Base-by-base conservation (phyloP, 2,888 invertebrate species). In the Exocentrus adspersus region DNA sequence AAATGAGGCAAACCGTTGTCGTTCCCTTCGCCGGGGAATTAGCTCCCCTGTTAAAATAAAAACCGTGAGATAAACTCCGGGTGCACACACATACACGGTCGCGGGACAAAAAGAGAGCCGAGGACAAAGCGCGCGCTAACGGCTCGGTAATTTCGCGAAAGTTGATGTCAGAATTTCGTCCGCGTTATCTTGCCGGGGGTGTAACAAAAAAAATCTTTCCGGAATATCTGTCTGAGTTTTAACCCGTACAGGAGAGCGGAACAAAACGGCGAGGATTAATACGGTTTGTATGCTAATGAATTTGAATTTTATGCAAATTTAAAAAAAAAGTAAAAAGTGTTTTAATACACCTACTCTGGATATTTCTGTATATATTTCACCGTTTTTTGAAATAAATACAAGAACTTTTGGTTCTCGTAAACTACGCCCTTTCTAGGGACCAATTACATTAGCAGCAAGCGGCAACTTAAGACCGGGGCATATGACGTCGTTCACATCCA, bases 1-100 rank as follows among this genome's bases (percentile, higher is more conserved):
- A n/a, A n/a, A n/a, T n/a, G n/a, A n/a, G n/a, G n/a, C n/a, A n/a
- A n/a, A n/a, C n/a, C n/a, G n/a, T n/a, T n/a, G n/a, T n/a, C n/a
- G n/a, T n/a, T n/a, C 59, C 57, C 65, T 64, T 54, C 65, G 63
- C 65, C 12, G 42, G 21, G 41, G 65, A 64, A 70, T 70, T 66
- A 66, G n/a, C 65, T 71, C 68, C 63, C 68, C 60, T 64, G 64
- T 67, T 68, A 68, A 72, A 72, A 37, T 67, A 68, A 72, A 68
- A 70, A 71, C 60, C 58, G 60, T 32, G 62, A 64, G 70, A 69
- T 69, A 69, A 66, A 66, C 70, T 57, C 20, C 56, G 62, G 67
- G 67, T n/a, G 12, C 65, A 19, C 41, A 65, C 60, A 24, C 43
- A 1, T 7, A 4, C 62, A 57, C 37, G n/a, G 43, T 12, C 60